Percentiles rank a stretch among this genome's conserved stretches.
Conservation (phyloP, 64 coral and sea anemone species). For the Anthopleura sola region DNA sequence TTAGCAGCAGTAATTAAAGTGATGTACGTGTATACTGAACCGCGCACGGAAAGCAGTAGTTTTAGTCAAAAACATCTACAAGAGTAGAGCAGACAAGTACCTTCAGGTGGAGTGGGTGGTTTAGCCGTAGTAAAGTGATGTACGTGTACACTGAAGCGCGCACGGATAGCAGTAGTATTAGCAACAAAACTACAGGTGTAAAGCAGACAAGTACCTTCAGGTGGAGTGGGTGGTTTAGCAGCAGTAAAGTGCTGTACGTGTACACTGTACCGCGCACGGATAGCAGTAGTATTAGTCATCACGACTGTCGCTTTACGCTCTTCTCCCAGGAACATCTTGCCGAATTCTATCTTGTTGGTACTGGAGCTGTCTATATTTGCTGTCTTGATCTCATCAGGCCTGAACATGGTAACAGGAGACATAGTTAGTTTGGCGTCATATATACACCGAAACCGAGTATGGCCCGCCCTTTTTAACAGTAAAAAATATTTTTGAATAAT, state of each 20-base stretch:
- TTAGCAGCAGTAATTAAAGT: no score
- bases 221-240: constrained; percentile 91
- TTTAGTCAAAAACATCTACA: no score
- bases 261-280: constrained; percentile 64
- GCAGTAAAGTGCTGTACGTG: constrained; percentile 79
- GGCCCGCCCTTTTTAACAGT: no score
- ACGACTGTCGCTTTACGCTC: constrained; percentile 67
- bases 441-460: not conserved
- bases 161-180: constrained; percentile 87
- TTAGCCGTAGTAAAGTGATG: constrained; percentile 85
- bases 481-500: no score
- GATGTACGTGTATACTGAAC: no score
- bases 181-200: no score
- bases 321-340: constrained; percentile 60
- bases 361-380: constrained; percentile 29
- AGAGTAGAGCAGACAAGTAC: constrained; percentile 25
- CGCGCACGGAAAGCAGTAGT: no score
- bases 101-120: constrained; percentile 89
- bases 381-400: constrained; percentile 61
- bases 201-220: constrained; percentile 48
- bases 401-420: not conserved
- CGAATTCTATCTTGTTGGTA: constrained; percentile 60
- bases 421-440: not conserved
- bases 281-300: constrained; percentile 89
- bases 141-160: constrained; percentile 63